Evolutionary conservation across 2,797 vertebrate genomes (phyloP).

Genomic region (Falco naumanni): DNA sequence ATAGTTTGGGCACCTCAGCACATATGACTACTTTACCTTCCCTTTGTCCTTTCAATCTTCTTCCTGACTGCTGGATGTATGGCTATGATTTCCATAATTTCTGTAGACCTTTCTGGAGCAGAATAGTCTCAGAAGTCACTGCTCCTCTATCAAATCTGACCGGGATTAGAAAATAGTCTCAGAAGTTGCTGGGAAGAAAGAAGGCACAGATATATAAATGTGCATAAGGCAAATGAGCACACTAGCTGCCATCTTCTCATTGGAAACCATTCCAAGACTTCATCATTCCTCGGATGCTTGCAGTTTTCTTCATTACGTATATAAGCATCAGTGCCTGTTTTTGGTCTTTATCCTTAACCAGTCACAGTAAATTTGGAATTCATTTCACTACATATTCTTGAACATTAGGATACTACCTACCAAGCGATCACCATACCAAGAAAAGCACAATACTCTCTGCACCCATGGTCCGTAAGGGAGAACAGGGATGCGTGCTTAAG

Average conservation of each 20-base stretch:
- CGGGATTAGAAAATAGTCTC: not conserved
- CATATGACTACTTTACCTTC: not conserved
- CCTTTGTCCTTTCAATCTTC: not conserved
- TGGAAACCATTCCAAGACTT: not conserved
- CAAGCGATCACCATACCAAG: not conserved
- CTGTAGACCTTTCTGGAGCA: not conserved
- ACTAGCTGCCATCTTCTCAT: not conserved
- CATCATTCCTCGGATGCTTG: not conserved
- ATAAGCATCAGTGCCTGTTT: not conserved
- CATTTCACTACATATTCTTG: not conserved
- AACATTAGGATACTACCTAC: not conserved
- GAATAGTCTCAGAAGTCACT: not conserved
- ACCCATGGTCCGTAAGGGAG: accelerated
- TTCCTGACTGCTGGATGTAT: not conserved
- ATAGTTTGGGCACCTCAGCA: not conserved
- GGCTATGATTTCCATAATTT: not conserved
- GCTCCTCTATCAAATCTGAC: not conserved
- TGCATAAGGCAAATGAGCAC: not conserved
- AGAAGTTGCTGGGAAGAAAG: not conserved
- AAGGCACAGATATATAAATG: not conserved
- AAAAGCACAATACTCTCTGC: not conserved
- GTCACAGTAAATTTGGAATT: not conserved
- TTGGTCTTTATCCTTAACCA: not conserved
- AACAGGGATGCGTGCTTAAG: not conserved
- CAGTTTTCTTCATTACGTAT: not conserved